Evolutionary conservation across 2,888 invertebrate genomes (phyloP).

Genomic region (Andrena bucephala): DNA sequence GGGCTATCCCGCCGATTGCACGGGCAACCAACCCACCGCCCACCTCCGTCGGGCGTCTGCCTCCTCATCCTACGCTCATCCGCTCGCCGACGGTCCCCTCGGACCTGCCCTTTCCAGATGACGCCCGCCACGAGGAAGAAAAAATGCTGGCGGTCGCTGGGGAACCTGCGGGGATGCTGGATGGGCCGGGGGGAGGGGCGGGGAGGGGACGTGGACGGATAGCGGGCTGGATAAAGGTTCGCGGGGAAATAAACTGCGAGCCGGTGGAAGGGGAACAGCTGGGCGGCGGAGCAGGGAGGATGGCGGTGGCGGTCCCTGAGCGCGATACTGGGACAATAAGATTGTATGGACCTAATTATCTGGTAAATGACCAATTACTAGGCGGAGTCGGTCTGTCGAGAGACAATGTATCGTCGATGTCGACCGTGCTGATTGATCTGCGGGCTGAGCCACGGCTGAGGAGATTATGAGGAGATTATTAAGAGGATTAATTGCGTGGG

Average conservation of each 20-base stretch:
- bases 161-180: background rate
- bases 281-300: background rate
- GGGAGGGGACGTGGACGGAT: slow-evolving; percentile 34
- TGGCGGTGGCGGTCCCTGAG: background rate
- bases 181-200: background rate
- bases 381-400: background rate
- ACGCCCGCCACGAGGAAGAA: slow-evolving; percentile 49
- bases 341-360: background rate
- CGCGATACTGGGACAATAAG: background rate
- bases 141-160: slow-evolving; percentile 46
- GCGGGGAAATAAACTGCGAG: slow-evolving; percentile 34
- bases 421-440: too few relatives aligned
- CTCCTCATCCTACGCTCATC: slow-evolving; percentile 39
- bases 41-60: slow-evolving; percentile 40
- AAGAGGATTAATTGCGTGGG: too few relatives aligned
- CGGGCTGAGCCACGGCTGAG: too few relatives aligned
- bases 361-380: slow-evolving; percentile 7
- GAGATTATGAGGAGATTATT: too few relatives aligned
- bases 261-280: slow-evolving; percentile 19
- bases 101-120: slow-evolving; percentile 61
- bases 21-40: slow-evolving; percentile 59
- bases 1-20: slow-evolving; percentile 69
- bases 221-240: slow-evolving; percentile 34
- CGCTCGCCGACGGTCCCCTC: slow-evolving; percentile 18
- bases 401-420: background rate